phyloP scores from a whole-genome alignment of 2,797 vertebrate genomes.

The Ceryle rudis region DNA sequence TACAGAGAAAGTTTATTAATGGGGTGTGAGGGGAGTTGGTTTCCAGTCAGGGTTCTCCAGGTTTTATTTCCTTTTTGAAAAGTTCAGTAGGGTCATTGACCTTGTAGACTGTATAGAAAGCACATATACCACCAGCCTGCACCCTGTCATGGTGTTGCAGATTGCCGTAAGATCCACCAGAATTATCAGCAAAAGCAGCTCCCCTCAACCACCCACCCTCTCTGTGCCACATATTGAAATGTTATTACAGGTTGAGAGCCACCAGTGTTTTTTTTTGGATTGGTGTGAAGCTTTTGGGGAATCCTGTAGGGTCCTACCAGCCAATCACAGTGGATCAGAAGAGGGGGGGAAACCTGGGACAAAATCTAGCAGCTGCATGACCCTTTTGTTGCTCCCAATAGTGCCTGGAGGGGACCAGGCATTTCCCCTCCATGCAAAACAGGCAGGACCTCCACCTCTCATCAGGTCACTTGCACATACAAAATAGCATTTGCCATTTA shows the following conservation, averaged over 20 bases:
- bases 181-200: not conserved
- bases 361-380: not conserved
- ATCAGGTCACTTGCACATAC: not conserved
- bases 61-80: not conserved
- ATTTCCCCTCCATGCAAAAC: not conserved
- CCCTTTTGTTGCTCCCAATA: not conserved
- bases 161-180: not conserved
- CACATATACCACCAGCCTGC: not conserved
- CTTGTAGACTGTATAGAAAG: not conserved
- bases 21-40: not conserved
- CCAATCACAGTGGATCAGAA: not conserved
- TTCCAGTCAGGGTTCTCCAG: not conserved
- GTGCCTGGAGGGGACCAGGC: not conserved
- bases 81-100: not conserved
- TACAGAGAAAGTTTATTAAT: not conserved
- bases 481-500: not conserved
- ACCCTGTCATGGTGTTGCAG: not conserved
- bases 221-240: not conserved
- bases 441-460: not conserved
- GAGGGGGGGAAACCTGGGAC: not conserved
- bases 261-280: not conserved
- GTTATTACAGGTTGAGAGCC: not conserved
- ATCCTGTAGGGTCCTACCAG: not conserved
- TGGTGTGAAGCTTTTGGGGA: not conserved
- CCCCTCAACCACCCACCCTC: not conserved